Evolutionary conservation across 2,113 vertebrate species (phyloP).

Genomic region (Ophthalmolycus amberensis): DNA sequence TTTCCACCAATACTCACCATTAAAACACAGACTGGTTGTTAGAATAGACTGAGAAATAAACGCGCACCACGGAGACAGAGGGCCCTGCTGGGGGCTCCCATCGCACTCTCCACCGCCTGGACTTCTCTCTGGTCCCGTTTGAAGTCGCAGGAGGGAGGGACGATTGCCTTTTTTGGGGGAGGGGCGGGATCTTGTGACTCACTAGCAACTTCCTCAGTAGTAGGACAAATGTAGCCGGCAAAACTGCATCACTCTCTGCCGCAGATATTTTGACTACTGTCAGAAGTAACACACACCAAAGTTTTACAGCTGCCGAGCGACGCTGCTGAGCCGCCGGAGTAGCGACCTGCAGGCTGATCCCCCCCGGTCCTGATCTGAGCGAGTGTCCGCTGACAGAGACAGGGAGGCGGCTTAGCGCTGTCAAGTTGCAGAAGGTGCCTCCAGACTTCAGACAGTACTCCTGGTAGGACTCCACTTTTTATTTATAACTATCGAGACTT

Average conservation of each 20-base stretch:
- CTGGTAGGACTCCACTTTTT: constrained; percentile 68
- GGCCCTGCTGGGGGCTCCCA: constrained; percentile 31
- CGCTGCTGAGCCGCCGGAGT: constrained; percentile 45
- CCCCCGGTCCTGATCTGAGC: constrained; percentile 30
- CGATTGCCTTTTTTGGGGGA: constrained; percentile 50
- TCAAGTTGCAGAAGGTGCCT: constrained; percentile 42
- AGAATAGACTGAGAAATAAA: constrained; percentile 2
- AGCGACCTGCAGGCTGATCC: constrained; percentile 50
- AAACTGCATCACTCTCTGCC: constrained; percentile 61
- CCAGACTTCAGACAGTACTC: constrained; percentile 48
- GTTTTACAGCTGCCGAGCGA: constrained; percentile 50
- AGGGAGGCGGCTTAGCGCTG: constrained; percentile 33
- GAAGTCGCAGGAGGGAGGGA: constrained; percentile 60
- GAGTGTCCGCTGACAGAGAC: constrained; percentile 25
- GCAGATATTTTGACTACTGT: constrained; percentile 63
- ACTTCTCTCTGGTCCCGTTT: constrained; percentile 41
- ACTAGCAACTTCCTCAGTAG: constrained; percentile 83
- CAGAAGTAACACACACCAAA: constrained; percentile 45
- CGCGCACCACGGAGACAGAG: background rate
- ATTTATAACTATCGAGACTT: background rate
- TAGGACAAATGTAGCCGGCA: constrained; percentile 80
- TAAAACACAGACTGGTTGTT: background rate
- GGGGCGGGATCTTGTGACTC: constrained; percentile 85
- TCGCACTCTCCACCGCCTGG: constrained; percentile 31
- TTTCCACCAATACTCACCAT: background rate